Evolutionary conservation across 2,113 vertebrate species (phyloP).

Genomic region (Motacilla alba): DNA sequence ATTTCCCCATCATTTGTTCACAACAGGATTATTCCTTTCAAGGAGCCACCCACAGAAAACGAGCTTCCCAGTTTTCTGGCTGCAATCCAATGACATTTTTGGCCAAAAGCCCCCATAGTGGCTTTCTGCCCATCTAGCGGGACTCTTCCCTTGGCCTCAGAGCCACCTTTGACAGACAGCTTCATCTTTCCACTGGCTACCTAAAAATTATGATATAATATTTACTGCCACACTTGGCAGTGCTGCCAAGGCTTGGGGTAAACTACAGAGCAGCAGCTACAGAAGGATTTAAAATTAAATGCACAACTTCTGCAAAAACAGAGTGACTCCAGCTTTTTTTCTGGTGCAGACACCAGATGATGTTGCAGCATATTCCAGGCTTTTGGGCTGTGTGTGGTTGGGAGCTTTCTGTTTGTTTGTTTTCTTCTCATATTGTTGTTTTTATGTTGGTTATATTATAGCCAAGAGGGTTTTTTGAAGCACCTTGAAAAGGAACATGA

Average conservation of each 20-base stretch:
- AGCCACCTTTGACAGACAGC: not conserved
- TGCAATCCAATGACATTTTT: not conserved
- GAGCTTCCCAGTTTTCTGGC: not conserved
- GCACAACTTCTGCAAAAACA: not conserved
- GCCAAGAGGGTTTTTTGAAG: accelerated
- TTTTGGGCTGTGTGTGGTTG: not conserved
- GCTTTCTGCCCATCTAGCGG: not conserved
- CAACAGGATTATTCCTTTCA: not conserved
- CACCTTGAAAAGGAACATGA: not conserved
- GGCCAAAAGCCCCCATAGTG: not conserved
- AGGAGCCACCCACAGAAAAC: not conserved
- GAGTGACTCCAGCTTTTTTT: not conserved
- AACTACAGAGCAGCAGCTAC: not conserved
- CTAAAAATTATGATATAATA: not conserved
- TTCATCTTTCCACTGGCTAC: not conserved
- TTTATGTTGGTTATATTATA: not conserved
- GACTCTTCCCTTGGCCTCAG: not conserved
- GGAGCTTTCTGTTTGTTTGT: not conserved
- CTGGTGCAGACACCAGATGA: not conserved
- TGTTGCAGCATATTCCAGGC: not conserved
- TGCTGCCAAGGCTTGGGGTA: not conserved
- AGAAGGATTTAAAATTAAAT: not conserved
- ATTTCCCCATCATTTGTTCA: not conserved
- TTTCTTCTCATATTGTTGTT: not conserved
- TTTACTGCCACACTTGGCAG: not conserved